Evolutionary conservation across 2,113 vertebrate genomes (phyloP).

Genomic region (Aramus guarauna): DNA sequence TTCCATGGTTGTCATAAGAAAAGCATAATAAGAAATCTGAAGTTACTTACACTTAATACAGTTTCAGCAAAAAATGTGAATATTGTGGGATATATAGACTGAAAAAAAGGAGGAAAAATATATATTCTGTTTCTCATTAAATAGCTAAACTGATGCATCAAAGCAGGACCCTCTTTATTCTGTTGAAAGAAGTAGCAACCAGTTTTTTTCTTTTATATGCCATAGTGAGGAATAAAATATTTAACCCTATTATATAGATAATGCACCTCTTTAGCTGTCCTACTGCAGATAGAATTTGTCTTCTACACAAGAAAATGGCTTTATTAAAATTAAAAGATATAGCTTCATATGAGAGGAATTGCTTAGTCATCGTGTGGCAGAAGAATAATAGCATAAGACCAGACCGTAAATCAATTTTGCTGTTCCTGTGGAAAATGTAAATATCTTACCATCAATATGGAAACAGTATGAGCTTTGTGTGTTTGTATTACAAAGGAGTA

Average conservation of each 20-base stretch:
- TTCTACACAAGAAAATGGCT: neutral
- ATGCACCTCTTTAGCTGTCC: neutral
- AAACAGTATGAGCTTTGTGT: neutral
- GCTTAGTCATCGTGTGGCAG: neutral
- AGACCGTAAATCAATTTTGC: neutral
- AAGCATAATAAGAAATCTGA: slow-evolving; percentile 19
- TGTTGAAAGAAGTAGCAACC: neutral
- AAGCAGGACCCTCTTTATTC: neutral
- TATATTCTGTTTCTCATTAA: neutral
- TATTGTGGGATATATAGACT: neutral
- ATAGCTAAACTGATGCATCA: neutral
- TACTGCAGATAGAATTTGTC: neutral
- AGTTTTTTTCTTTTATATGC: neutral
- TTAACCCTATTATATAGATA: neutral
- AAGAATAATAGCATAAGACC: neutral
- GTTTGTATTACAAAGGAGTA: neutral
- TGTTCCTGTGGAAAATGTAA: neutral
- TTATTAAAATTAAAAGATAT: neutral
- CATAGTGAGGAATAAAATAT: neutral
- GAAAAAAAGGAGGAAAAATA: neutral
- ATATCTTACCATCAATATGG: neutral
- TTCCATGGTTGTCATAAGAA: slow-evolving; percentile 17
- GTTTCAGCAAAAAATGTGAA: neutral
- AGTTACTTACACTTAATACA: neutral
- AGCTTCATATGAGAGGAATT: neutral